Evolutionary conservation across 2,113 vertebrate genomes (phyloP), one percentile per base, ranked within the genome.

Genomic region (Thamnophis sirtalis): DNA sequence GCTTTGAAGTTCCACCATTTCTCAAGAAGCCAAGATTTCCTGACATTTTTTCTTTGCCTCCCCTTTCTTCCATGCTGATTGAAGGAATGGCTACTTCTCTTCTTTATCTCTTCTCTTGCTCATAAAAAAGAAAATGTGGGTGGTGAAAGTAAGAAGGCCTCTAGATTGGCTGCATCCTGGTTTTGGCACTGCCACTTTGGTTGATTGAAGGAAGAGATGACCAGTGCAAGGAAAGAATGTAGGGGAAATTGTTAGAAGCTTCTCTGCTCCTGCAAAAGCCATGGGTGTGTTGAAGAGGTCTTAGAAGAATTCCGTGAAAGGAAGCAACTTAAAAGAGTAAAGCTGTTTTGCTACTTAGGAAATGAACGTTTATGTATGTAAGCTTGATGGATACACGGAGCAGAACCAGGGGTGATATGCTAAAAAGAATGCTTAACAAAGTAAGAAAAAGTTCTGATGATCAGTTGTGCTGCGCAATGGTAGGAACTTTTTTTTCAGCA

Each of bases 381-480:
- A 51, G 49, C 5, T 89, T 92, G 88, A 48, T 92, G 28, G 38
- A 92, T 68, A 94, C 38, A 91, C 89, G 93, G 86, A 95, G 86
- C 63, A 93, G 93, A 95, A 88, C 48, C 43, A 43, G 3, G 43
- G 43, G 43, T 43, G 43, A 43, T 43, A 43, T 43, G 43, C 43
- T 43, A 43, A 43, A 43, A 43, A 43, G 1, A 43, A 43, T 43
- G 43, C 43, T 43, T 43, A 43, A 43, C 43, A 43, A 43, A 43
- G 3, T 43, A 43, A 43, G 43, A 43, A 43, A 43, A 43, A 43
- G 43, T 43, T 43, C 43, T 43, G 43, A 43, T 3, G 43, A 43
- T 43, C 43, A 43, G 43, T 3, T 43, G 43, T 43, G 43, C 43
- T 43, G 3, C 43, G 43, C 43, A 3, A 43, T 43, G 43, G 43